A percentile compares a stretch with the other conserved stretches of the same genome.
Conservation (phyloP, 2,888 invertebrate species). For the Mesorhabditis sp. region DNA sequence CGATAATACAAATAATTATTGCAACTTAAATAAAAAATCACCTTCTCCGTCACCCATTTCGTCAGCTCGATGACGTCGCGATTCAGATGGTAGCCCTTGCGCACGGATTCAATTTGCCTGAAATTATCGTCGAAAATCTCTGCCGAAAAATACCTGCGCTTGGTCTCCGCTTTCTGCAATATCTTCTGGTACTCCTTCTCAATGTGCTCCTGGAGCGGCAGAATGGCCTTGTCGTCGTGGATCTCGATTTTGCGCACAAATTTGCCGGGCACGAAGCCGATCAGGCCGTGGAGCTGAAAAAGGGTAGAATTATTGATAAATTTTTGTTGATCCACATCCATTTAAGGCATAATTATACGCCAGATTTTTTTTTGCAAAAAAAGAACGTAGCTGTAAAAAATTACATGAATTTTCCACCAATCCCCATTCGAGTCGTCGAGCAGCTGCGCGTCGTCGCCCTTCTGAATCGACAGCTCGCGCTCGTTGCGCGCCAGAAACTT, state of each 20-base stretch:
- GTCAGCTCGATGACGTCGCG: not conserved
- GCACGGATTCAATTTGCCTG: not conserved
- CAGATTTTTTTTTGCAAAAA: too few species aligned
- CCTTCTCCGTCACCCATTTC: not conserved
- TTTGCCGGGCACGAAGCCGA: not conserved
- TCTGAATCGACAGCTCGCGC: not conserved
- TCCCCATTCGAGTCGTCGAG: not conserved
- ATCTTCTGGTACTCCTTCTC: not conserved
- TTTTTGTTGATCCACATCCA: too few species aligned
- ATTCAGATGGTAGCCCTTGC: not conserved
- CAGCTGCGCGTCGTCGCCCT: not conserved
- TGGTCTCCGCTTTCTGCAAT: not conserved
- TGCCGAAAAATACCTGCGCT: not conserved
- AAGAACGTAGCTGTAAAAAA: too few species aligned
- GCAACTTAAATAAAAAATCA: not conserved
- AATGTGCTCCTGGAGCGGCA: not conserved
- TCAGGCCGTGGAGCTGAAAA: not conserved
- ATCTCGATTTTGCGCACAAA: not conserved
- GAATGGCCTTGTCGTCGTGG: not conserved
- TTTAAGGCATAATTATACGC: too few species aligned
- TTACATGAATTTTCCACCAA: constrained; percentile 1
- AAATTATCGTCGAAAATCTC: not conserved
- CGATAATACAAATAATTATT: too few species aligned
- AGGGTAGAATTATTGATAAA: not conserved
- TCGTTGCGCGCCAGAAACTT: not conserved